phyloP scores from a whole-genome alignment of 2,113 vertebrate species.

The Ceyx cyanopectus region DNA sequence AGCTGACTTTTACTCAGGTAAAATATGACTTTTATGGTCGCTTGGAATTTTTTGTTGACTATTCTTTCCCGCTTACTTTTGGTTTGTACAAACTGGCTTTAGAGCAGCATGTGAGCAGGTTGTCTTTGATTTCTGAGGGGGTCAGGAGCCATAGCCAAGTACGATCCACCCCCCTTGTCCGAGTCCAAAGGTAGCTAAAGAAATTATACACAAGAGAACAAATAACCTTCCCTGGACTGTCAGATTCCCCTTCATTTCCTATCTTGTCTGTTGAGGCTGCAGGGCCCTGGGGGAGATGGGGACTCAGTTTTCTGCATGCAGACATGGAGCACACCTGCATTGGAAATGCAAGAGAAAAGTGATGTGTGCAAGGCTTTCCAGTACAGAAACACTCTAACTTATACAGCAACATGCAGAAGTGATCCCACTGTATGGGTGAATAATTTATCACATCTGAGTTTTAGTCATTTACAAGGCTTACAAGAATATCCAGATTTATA shows the following conservation, averaged over 20 bases:
- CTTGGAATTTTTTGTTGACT: not conserved
- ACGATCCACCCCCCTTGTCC: not conserved
- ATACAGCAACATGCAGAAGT: not conserved
- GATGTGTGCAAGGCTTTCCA: not conserved
- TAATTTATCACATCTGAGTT: conserved; percentile 18
- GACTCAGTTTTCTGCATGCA: not conserved
- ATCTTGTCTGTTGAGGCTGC: not conserved
- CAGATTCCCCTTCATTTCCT: not conserved
- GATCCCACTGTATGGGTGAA: not conserved
- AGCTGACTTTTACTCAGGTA: not conserved
- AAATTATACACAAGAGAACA: not conserved
- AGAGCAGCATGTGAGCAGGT: not conserved
- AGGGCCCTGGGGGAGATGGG: not conserved
- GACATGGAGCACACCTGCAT: not conserved
- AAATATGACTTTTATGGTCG: not conserved
- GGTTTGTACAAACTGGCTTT: not conserved
- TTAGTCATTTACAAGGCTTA: conserved; percentile 10
- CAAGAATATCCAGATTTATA: conserved; percentile 3
- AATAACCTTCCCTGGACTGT: not conserved
- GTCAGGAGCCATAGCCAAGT: not conserved
- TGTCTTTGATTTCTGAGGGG: not conserved
- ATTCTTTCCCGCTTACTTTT: fast-evolving
- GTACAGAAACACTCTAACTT: not conserved
- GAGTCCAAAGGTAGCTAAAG: not conserved
- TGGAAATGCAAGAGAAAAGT: not conserved